phyloP scores from a whole-genome alignment of 2,797 vertebrate genomes.

The Rhinatrema bivittatum region DNA sequence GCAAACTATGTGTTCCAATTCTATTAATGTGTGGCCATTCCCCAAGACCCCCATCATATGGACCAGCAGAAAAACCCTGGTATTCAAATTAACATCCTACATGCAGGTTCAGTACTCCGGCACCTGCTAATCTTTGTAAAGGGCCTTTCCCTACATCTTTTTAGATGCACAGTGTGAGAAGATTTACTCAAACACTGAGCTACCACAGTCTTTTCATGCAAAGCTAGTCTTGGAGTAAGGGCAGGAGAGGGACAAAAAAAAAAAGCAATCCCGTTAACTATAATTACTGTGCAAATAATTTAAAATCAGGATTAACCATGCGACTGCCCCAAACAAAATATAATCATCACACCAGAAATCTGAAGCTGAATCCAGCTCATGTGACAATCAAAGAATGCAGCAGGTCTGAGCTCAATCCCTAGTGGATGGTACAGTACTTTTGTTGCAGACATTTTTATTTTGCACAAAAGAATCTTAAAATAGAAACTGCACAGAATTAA shows the following conservation, averaged over 20 bases:
- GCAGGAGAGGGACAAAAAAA: neutral
- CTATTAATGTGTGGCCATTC: too few species aligned
- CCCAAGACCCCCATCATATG: too few species aligned
- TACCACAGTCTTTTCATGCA: neutral
- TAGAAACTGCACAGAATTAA: neutral
- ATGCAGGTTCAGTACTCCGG: too few species aligned
- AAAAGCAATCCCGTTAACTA: neutral
- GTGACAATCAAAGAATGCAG: constrained; percentile 1
- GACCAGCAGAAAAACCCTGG: too few species aligned
- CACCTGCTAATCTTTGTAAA: accelerated
- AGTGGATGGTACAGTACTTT: constrained; percentile 3
- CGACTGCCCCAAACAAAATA: constrained; percentile 13
- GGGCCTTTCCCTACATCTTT: neutral
- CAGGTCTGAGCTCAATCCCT: constrained; percentile 1
- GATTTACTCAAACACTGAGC: neutral
- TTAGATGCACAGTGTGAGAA: neutral
- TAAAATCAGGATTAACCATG: constrained; percentile 18
- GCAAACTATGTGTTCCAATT: too few species aligned
- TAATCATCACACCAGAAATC: constrained; percentile 8
- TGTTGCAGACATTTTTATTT: neutral
- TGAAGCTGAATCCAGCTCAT: too few species aligned
- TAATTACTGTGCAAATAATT: constrained; percentile 12
- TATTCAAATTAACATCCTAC: too few species aligned
- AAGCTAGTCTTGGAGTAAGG: too few species aligned
- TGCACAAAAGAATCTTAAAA: neutral